Evolutionary conservation across 2,113 vertebrate genomes (phyloP).

Genomic region (Scytalopus superciliaris): DNA sequence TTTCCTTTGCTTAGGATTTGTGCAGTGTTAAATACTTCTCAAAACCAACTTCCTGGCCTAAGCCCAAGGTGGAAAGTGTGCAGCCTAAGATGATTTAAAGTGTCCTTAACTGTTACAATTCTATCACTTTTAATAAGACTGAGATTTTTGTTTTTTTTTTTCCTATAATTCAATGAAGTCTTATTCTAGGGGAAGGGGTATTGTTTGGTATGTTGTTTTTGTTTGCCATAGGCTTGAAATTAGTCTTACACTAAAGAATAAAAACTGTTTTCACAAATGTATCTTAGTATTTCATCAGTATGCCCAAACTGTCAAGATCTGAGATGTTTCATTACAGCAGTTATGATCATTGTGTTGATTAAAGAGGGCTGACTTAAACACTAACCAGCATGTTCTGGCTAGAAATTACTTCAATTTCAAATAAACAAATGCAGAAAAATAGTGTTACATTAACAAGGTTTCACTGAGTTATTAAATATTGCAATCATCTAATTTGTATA

Average conservation of each 20-base stretch:
- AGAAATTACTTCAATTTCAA: background rate
- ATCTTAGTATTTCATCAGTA: background rate
- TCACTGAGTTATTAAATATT: conserved; percentile 28
- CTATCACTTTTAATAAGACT: conserved; percentile 37
- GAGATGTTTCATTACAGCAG: background rate
- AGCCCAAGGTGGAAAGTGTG: conserved; percentile 9
- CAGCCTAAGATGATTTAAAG: conserved; percentile 49
- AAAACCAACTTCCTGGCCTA: conserved; percentile 69
- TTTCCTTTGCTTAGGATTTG: conserved; percentile 64
- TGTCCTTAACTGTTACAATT: conserved; percentile 35
- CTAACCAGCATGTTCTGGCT: background rate
- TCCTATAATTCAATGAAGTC: background rate
- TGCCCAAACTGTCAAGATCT: background rate
- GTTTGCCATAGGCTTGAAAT: conserved; percentile 13
- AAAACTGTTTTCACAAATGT: background rate
- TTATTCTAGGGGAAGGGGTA: background rate
- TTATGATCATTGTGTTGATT: background rate
- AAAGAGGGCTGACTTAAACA: background rate
- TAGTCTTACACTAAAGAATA: conserved; percentile 6
- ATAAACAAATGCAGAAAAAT: background rate
- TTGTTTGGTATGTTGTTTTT: background rate
- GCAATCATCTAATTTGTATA: conserved; percentile 23
- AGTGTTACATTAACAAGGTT: background rate
- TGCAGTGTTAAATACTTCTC: conserved; percentile 55
- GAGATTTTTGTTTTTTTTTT: background rate